Percentiles rank a stretch among this genome's conserved stretches.
Evolutionary conservation across 2,888 invertebrate genomes (phyloP).

Genomic region (Panzeria rudis): DNA sequence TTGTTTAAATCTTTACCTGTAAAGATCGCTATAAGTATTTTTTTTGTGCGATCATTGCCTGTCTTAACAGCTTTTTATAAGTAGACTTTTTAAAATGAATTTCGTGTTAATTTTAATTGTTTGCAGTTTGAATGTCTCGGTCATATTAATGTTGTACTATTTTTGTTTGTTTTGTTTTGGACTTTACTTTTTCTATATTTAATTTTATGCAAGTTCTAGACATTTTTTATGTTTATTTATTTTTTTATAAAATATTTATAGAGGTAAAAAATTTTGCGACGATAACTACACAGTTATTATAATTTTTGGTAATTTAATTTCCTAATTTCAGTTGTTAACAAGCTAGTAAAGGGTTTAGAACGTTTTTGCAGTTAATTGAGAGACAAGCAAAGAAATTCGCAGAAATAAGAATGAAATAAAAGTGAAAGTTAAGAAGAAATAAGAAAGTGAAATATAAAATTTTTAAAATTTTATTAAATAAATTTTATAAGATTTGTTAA

Average conservation of each 20-base stretch:
- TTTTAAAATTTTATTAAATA: neutral
- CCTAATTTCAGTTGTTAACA: slow-evolving; percentile 59
- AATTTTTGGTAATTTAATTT: slow-evolving; percentile 39
- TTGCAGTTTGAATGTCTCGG: slow-evolving; percentile 55
- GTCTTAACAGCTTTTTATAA: slow-evolving; percentile 7
- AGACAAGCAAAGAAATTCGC: neutral
- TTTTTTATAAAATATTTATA: slow-evolving; percentile 18
- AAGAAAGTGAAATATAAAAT: neutral
- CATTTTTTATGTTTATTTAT: slow-evolving; percentile 29
- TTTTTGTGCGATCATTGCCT: neutral
- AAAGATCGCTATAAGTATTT: slow-evolving; percentile 1
- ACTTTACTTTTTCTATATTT: slow-evolving; percentile 17
- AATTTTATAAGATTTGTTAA: too few species aligned
- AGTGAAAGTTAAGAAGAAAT: neutral
- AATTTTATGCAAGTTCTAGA: slow-evolving; percentile 52
- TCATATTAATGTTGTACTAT: too few species aligned
- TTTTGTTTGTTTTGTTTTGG: slow-evolving; percentile 19
- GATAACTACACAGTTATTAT: slow-evolving; percentile 22
- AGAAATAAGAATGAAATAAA: neutral
- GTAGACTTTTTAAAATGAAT: slow-evolving; percentile 29
- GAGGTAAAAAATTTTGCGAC: slow-evolving; percentile 4
- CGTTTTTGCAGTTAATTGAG: slow-evolving; percentile 20
- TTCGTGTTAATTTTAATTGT: slow-evolving; percentile 29
- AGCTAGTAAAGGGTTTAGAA: slow-evolving; percentile 60
- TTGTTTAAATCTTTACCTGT: neutral